A percentile compares a stretch with the other conserved stretches of the same genome.
These are phyloP conservation scores for Lasioglossum figueresi DNA, from an alignment of 2,888 invertebrate species.

Conservation along the genomic window DNA sequence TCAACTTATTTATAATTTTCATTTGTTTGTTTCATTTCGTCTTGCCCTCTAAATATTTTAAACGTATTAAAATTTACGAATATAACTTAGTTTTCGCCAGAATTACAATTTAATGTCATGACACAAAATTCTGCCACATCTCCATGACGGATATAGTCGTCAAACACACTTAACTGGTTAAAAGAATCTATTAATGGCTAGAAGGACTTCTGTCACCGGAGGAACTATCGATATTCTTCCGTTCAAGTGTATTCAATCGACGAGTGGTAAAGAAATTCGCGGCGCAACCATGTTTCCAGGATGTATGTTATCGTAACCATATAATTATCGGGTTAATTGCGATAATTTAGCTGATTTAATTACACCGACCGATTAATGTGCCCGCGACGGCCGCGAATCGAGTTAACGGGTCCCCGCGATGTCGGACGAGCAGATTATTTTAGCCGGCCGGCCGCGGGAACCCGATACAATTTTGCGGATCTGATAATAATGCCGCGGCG, in stretches of 20 bases:
- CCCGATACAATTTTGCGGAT: constrained; percentile 34
- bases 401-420: constrained; percentile 35
- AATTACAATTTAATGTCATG: too few species aligned
- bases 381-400: constrained; percentile 6
- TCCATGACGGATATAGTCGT: too few species aligned
- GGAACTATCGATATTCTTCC: constrained; percentile 15
- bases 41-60: too few species aligned
- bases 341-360: constrained; percentile 55
- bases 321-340: constrained; percentile 50
- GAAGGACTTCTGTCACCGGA: constrained; percentile 7
- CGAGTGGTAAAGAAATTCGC: constrained; percentile 41
- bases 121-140: too few species aligned
- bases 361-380: constrained; percentile 45
- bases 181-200: too few species aligned
- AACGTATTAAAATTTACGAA: too few species aligned
- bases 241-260: constrained; percentile 26
- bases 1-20: too few species aligned
- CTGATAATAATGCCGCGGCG: constrained; percentile 30
- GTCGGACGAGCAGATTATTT: constrained; percentile 35
- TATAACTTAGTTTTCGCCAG: too few species aligned
- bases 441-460: neutral
- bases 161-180: too few species aligned
- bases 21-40: too few species aligned
- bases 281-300: constrained; percentile 25
- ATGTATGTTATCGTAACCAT: constrained; percentile 26